Evolutionary conservation across 2,888 invertebrate genomes (phyloP), one percentile per base, ranked within the genome.

Genomic region (Myopa tessellatipennis): DNA sequence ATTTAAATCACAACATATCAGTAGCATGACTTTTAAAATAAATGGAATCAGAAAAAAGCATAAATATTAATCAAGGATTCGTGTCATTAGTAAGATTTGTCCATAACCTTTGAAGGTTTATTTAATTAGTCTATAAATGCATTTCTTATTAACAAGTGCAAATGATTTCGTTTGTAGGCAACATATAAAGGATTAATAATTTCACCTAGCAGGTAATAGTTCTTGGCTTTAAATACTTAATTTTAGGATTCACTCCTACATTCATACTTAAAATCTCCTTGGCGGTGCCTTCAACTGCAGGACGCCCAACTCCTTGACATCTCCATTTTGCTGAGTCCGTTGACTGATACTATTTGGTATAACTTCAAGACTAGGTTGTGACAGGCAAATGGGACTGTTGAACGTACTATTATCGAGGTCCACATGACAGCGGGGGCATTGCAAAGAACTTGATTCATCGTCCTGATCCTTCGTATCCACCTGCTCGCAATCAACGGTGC

Each of bases 241-340:
- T 45, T 8, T 45, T 10, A 45, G 45, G 6, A 45, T 45, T 45
- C 10, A 8, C 7, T 3, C 10, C 7, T 10, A 10, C 45, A 45
- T 10, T 45, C 45, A 45, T 10, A 45, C 45, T 45, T 81, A 85
- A 84, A 89, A 89, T 76, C 86, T 86, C 75, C 88, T 83, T 40
- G 89, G 88, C 12, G 89, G 89, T 6, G 89, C 88, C 81, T 89
- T 89, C 0, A 89, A 82, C 80, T 87, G 85, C 74, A 89, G 82
- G 12, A 84, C 81, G 40, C 87, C 87, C 78, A 86, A 81, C 55
- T 85, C 84, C 72, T 80, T 60, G 80, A 79, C 60, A 38, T 63
- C 61, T 6, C 34, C 45, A 63, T 34, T 69, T 10, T 73, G 60
- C 70, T 67, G 68, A 4, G 69, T 50, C 65, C 77, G 67, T 18